Percentiles rank a stretch among this genome's conserved stretches.
These are phyloP conservation scores for Andricus curvator DNA, from an alignment of 2,888 invertebrate species.

Conservation along the genomic window DNA sequence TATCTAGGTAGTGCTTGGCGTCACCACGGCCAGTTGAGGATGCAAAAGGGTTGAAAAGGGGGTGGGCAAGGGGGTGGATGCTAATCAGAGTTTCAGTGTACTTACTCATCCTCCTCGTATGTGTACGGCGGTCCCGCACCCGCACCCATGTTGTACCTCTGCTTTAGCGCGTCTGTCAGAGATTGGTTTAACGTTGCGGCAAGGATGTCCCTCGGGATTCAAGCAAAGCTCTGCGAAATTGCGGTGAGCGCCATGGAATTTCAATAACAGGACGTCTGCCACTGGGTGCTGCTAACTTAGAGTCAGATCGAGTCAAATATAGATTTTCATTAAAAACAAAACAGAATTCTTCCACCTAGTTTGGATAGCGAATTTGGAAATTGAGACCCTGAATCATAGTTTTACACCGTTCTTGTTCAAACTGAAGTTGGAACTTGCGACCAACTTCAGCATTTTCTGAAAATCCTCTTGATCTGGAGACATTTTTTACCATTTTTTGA, in stretches of 20 bases:
- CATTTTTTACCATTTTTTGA: too few relatives aligned
- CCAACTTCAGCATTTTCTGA: too few relatives aligned
- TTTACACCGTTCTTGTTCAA: too few relatives aligned
- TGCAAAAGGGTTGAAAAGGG: constrained; percentile 39
- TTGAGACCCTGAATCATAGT: too few relatives aligned
- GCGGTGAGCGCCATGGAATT: constrained; percentile 68
- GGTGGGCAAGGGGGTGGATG: constrained; percentile 42
- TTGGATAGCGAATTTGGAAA: background rate
- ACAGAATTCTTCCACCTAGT: constrained; percentile 11
- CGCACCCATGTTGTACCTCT: background rate
- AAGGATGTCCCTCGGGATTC: constrained; percentile 67
- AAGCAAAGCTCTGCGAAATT: constrained; percentile 71
- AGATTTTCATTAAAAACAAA: constrained; percentile 68
- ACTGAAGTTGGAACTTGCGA: too few relatives aligned
- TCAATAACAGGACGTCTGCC: constrained; percentile 64
- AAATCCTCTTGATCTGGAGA: too few relatives aligned
- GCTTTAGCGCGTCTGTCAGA: constrained; percentile 51
- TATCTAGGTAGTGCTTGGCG: constrained; percentile 29
- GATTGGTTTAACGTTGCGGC: constrained; percentile 56
- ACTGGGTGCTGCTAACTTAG: constrained; percentile 53
- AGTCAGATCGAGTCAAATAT: constrained; percentile 57
- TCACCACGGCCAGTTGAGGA: constrained; percentile 2
- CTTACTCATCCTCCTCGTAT: constrained; percentile 47
- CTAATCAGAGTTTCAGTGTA: constrained; percentile 43
- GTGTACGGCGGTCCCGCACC: background rate